Evolutionary conservation across 1,140 invertebrate genomes (phyloP).

Genomic region (Drosophila funebris): DNA sequence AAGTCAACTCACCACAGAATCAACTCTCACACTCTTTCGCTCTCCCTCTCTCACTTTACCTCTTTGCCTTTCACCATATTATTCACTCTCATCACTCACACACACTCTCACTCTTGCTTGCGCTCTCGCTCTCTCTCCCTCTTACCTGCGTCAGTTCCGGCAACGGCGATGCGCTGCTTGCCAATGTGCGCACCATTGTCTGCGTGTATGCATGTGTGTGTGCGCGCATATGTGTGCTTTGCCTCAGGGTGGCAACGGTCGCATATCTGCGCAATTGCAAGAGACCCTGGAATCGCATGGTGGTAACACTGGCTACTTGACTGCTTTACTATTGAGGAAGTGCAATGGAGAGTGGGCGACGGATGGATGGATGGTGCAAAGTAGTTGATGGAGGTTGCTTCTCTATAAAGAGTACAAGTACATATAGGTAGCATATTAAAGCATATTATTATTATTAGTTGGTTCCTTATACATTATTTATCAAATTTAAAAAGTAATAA

Average conservation of each 20-base stretch:
- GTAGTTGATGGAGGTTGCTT: no score
- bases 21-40: neutral
- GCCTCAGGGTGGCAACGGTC: constrained; percentile 49
- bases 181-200: constrained; percentile 59
- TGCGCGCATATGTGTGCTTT: constrained; percentile 24
- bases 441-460: no score
- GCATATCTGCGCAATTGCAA: constrained; percentile 73
- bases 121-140: neutral
- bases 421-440: no score
- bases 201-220: neutral
- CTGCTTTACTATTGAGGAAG: no score
- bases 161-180: constrained; percentile 62
- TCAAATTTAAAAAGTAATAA: no score
- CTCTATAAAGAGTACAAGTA: no score
- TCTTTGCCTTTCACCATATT: neutral
- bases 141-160: constrained; percentile 69
- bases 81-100: neutral
- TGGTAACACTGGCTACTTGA: neutral
- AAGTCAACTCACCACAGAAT: constrained; percentile 35
- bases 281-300: constrained; percentile 63
- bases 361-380: no score
- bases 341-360: neutral
- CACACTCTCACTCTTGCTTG: neutral
- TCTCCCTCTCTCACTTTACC: neutral
- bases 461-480: no score